Evolutionary conservation across 2,113 vertebrate genomes (phyloP).

Genomic region (Tamias sibiricus): DNA sequence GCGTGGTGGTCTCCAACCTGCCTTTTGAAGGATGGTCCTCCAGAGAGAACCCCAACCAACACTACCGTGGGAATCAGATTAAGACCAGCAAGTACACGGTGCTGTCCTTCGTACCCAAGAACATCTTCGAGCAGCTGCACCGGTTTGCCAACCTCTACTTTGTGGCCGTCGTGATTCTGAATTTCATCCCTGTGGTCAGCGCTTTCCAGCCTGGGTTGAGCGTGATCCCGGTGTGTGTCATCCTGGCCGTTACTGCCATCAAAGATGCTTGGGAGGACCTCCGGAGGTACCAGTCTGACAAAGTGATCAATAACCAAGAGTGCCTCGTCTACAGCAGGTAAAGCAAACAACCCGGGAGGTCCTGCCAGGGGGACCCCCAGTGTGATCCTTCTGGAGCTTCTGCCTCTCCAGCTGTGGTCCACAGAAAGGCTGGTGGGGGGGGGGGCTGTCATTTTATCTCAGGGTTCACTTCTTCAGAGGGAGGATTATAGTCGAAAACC

Average conservation of each 20-base stretch:
- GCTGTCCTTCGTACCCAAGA: slow-evolving; percentile 93
- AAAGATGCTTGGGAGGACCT: slow-evolving; percentile 97
- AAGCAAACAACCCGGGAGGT: slow-evolving; percentile 32
- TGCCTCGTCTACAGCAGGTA: slow-evolving; percentile 95
- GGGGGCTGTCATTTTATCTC: background rate
- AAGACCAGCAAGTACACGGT: slow-evolving; percentile 95
- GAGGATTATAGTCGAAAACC: background rate
- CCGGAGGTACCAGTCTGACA: slow-evolving; percentile 92
- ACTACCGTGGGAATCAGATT: slow-evolving; percentile 90
- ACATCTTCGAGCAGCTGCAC: slow-evolving; percentile 94
- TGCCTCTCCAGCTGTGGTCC: background rate
- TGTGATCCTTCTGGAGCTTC: background rate
- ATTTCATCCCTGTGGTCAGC: slow-evolving; percentile 94
- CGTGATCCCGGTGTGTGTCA: slow-evolving; percentile 92
- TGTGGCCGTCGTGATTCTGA: slow-evolving; percentile 90
- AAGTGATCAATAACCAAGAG: slow-evolving; percentile 91
- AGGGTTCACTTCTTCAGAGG: background rate
- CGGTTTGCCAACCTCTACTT: slow-evolving; percentile 96
- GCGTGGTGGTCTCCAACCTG: slow-evolving; percentile 91
- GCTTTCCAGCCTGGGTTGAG: slow-evolving; percentile 94
- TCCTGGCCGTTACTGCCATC: slow-evolving; percentile 92
- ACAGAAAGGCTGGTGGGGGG: background rate
- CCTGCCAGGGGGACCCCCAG: fast-evolving
- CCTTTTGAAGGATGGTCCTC: slow-evolving; percentile 85
- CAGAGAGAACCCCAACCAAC: slow-evolving; percentile 91